Base-by-base conservation (phyloP, 1,140 invertebrate genomes). In the Drosophila yakuba region DNA sequence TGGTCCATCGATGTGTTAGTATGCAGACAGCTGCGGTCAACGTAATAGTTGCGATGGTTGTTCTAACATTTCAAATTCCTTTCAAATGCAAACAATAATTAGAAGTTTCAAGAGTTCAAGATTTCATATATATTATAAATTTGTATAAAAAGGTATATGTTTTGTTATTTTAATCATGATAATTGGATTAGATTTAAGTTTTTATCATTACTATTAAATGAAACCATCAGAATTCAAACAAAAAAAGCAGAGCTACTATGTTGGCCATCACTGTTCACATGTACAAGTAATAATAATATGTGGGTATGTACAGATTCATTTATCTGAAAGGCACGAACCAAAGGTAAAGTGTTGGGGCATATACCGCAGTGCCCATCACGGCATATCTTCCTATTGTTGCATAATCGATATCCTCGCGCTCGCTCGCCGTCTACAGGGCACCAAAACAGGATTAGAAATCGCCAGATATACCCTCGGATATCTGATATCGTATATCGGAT, bases 331-430 rank as follows among this genome's bases (percentile, higher is more conserved):
- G 54, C 39, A 91, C 80, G 91, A 93, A 95, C 95, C 95, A 95
- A 85, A 93, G 90, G 79, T 94, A 95, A 57, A 96, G 90, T 50
- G 95, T 93, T 36, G 95, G 95, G 25, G 94, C 94, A 85, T 94
- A 95, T 52, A 94, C 92, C 45, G 82, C 91, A 17, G 94, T 94
- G 41, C 95, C 95, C 90, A 95, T 93, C 38, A 95, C 90, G 3
- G 93, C 94, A 92, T 95, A 95, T 79, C 95, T 88, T 75, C 91
- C 93, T 48, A 95, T 84, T 38, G 93, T 93, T 63, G 82, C 92
- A 47, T 81, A 93, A 90, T 95, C 94, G 73, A 94, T 94, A 43
- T 94, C 92, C 83, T 90, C 74, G 32, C 55, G 71, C 44, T 89
- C 55, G 45, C 52, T 32, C 11, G 63, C 25, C 7, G 61, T 14